phyloP scores from a whole-genome alignment of 2,113 vertebrate species.

The Anolis sagrei region DNA sequence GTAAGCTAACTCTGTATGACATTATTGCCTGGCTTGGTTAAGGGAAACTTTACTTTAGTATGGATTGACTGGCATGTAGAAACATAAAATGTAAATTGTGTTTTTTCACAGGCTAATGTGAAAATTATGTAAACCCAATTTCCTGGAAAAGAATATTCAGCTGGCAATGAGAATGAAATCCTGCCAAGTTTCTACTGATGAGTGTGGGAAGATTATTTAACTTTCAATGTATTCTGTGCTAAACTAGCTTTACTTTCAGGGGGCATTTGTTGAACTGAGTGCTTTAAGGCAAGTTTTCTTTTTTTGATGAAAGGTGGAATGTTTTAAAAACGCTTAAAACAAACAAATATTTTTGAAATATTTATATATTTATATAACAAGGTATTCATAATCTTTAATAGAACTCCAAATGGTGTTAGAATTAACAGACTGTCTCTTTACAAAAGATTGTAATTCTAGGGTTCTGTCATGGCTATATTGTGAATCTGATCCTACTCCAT shows the following conservation, averaged over 20 bases:
- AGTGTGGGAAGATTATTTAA: neutral
- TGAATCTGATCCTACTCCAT: too few relatives aligned
- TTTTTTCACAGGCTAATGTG: neutral
- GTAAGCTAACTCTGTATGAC: neutral
- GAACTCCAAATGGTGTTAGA: neutral
- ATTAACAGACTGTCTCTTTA: neutral
- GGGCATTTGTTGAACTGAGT: fast-evolving
- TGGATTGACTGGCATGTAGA: neutral
- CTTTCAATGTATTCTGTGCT: neutral
- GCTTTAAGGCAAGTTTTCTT: neutral
- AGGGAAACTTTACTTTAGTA: neutral
- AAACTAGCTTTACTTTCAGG: neutral
- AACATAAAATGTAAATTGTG: neutral
- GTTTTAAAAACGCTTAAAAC: neutral
- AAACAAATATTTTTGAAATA: neutral
- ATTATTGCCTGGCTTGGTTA: neutral
- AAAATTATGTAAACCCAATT: conserved; percentile 11
- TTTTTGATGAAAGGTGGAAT: neutral
- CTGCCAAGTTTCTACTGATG: neutral
- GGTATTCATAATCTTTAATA: conserved; percentile 2
- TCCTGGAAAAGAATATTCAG: conserved; percentile 6
- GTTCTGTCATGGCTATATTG: too few relatives aligned
- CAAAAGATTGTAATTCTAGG: neutral
- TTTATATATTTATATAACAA: neutral
- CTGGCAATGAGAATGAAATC: conserved; percentile 9